These are phyloP conservation scores for Polydesmus complanatus DNA, from an alignment of 2,888 invertebrate genomes.

Conservation along the genomic window DNA sequence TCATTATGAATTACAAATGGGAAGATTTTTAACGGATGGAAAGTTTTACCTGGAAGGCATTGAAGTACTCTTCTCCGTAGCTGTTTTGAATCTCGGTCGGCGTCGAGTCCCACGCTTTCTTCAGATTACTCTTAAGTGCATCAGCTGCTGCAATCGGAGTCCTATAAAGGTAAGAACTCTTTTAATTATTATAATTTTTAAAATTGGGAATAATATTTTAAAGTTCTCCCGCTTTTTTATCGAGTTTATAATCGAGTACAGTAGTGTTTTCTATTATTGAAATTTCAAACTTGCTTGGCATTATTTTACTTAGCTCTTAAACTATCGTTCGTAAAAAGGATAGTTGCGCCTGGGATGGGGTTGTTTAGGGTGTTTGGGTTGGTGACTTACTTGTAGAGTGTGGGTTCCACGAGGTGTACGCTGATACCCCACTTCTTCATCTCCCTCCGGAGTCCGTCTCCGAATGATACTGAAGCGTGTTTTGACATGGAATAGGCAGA, in stretches of 20 bases:
- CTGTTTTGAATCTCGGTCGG: conserved; percentile 25
- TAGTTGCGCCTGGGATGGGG: no score
- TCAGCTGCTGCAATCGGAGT: conserved; percentile 24
- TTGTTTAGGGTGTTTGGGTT: no score
- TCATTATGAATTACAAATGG: not conserved
- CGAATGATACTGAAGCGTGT: conserved; percentile 27
- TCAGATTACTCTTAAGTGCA: conserved; percentile 21
- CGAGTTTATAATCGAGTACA: no score
- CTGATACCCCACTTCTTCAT: conserved; percentile 26
- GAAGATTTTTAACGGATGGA: conserved; percentile 19
- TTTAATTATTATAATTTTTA: not conserved
- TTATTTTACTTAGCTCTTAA: no score
- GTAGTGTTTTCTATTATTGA: no score
- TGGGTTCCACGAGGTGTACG: conserved; percentile 27
- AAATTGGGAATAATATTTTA: no score
- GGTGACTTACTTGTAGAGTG: conserved; percentile 25
- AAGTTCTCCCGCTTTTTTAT: no score
- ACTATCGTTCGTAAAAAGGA: no score
- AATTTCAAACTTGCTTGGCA: no score
- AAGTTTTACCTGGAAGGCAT: conserved; percentile 24
- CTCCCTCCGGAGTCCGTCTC: conserved; percentile 27
- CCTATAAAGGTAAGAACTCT: conserved; percentile 17
- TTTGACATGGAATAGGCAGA: conserved; percentile 29
- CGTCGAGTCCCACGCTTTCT: conserved; percentile 26
- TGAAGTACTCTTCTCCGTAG: conserved; percentile 28